These are phyloP conservation scores for Oryzias javanicus DNA, from an alignment of 2,113 vertebrate species.

Conservation along the genomic window DNA sequence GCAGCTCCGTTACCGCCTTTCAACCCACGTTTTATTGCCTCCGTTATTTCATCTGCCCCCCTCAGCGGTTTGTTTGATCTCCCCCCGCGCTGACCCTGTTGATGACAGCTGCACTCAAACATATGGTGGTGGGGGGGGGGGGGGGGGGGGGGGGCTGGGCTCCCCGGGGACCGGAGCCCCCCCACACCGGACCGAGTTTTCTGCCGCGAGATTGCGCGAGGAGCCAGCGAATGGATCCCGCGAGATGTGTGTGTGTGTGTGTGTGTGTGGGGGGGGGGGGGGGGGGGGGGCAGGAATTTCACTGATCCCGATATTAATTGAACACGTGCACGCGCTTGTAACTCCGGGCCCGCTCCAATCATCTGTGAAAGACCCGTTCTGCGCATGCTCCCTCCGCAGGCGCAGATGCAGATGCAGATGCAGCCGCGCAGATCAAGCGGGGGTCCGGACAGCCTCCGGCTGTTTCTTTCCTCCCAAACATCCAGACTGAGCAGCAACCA, in stretches of 20 bases:
- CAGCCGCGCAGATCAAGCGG: conserved; percentile 16
- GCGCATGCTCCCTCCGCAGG: background rate
- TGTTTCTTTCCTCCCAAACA: background rate
- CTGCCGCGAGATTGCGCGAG: conserved; percentile 73
- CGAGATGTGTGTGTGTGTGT: too few species aligned
- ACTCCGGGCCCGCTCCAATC: background rate
- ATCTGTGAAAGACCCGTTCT: background rate
- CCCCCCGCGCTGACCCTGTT: conserved; percentile 74
- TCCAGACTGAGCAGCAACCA: background rate
- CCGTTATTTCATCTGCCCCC: conserved; percentile 69
- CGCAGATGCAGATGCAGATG: too few species aligned
- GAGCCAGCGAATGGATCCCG: conserved; percentile 53
- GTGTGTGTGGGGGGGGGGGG: too few species aligned
- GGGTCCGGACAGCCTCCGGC: background rate
- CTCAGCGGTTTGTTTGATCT: conserved; percentile 55
- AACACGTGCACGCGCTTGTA: too few species aligned
- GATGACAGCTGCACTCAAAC: conserved; percentile 81
- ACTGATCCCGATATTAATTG: too few species aligned
- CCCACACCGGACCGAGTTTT: background rate
- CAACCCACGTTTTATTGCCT: conserved; percentile 78
- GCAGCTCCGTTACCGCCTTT: conserved; percentile 74
- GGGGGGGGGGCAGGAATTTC: too few species aligned
- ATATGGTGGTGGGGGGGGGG: too few species aligned
- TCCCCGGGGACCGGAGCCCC: conserved; percentile 73
- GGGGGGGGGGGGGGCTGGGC: too few species aligned